Conservation (phyloP, 2,113 vertebrate species). For the Calidris pugnax region DNA sequence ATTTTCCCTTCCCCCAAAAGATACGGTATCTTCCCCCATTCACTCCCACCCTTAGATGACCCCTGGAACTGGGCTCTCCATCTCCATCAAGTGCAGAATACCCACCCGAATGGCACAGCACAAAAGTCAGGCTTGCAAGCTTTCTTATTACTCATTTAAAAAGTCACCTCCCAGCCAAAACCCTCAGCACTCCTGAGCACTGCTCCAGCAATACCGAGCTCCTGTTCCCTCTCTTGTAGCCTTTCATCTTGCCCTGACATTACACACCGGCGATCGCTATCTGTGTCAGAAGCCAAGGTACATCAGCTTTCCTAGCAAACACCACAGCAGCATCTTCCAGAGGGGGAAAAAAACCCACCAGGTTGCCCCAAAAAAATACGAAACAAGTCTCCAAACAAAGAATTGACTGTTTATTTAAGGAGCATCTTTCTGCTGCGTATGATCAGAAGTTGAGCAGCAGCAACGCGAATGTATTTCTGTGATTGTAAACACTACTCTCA, state of each 20-base stretch:
- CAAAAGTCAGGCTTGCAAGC: background rate
- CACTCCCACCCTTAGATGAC: background rate
- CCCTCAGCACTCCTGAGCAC: background rate
- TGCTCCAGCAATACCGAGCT: background rate
- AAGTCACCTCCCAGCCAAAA: background rate
- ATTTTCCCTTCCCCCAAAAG: background rate
- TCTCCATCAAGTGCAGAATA: background rate
- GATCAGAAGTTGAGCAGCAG: background rate
- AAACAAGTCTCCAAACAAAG: background rate
- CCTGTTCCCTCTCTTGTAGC: background rate
- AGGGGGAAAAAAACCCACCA: background rate
- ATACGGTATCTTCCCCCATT: background rate
- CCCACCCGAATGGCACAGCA: background rate
- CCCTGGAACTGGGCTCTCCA: background rate
- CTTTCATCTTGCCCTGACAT: background rate
- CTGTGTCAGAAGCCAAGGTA: background rate
- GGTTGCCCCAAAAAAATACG: background rate
- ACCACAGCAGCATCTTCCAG: background rate
- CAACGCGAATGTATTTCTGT: background rate
- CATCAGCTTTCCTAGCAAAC: background rate
- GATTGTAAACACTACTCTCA: background rate
- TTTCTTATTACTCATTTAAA: background rate
- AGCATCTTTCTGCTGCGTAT: background rate
- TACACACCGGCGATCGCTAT: background rate
- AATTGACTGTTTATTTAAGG: background rate